These are phyloP conservation scores for Patiria pectinifera DNA, from an alignment of 53 echinoderm and acorn worm species.

Conservation along the genomic window DNA sequence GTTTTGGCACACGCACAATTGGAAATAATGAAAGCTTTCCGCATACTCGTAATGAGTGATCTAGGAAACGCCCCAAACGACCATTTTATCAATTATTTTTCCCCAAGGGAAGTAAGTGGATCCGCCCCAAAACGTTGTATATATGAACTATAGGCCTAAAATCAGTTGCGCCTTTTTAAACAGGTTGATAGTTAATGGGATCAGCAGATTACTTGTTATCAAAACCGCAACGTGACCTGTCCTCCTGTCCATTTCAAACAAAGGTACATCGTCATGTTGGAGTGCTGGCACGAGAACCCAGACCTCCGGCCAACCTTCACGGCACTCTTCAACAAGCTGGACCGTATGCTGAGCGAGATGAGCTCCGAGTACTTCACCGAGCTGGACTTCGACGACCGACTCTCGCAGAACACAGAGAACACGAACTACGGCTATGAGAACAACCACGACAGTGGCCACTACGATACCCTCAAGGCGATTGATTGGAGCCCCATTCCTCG, in stretches of 20 bases:
- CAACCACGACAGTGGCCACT: background rate
- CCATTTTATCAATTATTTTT: too few relatives aligned
- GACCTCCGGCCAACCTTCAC: conserved; percentile 84
- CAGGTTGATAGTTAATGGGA: too few relatives aligned
- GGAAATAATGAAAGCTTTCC: too few relatives aligned
- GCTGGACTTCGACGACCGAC: conserved; percentile 66
- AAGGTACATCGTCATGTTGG: conserved; percentile 83
- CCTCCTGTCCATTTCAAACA: background rate
- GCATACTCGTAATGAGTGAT: too few relatives aligned
- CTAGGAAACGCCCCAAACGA: too few relatives aligned
- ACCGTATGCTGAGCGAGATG: conserved; percentile 77
- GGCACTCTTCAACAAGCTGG: conserved; percentile 75
- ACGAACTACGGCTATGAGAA: conserved; percentile 24
- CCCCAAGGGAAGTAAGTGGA: too few relatives aligned
- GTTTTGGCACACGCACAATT: too few relatives aligned
- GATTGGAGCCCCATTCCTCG: conserved; percentile 16
- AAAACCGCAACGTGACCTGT: background rate
- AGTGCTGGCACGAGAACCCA: conserved; percentile 88
- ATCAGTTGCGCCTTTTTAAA: too few relatives aligned
- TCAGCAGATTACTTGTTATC: too few relatives aligned
- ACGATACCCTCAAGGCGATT: conserved; percentile 3
- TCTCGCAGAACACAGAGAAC: conserved; percentile 7
- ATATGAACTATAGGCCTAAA: too few relatives aligned
- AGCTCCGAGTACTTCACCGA: conserved; percentile 81
- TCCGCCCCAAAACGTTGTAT: too few relatives aligned